These are phyloP conservation scores for Habrosyne pyritoides DNA, from an alignment of 2,888 invertebrate genomes.

Conservation along the genomic window DNA sequence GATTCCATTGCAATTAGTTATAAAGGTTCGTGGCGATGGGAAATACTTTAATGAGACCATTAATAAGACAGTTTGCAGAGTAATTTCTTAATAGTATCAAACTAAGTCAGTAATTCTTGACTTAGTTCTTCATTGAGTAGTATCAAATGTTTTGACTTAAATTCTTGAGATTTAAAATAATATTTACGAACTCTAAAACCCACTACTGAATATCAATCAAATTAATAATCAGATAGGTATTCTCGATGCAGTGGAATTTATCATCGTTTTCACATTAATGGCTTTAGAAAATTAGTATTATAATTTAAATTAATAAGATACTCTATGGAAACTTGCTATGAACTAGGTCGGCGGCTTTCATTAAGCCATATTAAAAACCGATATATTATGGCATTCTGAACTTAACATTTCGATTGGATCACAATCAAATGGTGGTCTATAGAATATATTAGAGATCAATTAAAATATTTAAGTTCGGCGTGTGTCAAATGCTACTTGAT, in stretches of 20 bases:
- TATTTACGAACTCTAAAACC: background rate
- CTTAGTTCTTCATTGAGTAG: no score
- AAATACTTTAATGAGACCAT: no score
- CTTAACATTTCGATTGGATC: background rate
- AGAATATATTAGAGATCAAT: conserved; percentile 6
- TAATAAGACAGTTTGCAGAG: no score
- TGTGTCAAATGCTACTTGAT: background rate
- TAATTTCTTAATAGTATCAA: no score
- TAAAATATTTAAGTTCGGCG: background rate
- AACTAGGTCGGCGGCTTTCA: background rate
- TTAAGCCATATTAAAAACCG: background rate
- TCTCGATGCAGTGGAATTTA: background rate
- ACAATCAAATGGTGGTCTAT: background rate
- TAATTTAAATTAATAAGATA: background rate
- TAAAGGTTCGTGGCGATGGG: no score
- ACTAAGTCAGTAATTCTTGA: no score
- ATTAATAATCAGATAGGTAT: background rate
- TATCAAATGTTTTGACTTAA: no score
- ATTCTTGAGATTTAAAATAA: no score
- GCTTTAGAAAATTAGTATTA: background rate
- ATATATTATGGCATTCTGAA: background rate
- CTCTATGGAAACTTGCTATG: background rate
- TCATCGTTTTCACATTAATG: background rate
- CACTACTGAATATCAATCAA: background rate
- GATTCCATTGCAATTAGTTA: no score